Conservation (phyloP, 1,140 invertebrate genomes). For the Drosophila ambigua region DNA sequence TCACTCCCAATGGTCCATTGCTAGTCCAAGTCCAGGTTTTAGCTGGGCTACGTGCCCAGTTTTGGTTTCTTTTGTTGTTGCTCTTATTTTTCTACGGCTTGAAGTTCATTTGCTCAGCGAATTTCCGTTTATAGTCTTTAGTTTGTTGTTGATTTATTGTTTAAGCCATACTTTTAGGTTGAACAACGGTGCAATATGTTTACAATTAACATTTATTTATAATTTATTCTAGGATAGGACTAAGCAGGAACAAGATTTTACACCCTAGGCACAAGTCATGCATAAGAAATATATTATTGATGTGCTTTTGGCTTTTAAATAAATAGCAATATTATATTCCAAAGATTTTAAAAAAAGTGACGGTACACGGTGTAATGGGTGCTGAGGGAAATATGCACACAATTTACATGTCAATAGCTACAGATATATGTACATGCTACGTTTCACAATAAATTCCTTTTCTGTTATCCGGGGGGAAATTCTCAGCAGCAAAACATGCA, state of each 20-base stretch:
- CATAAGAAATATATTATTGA: slow-evolving; percentile 35
- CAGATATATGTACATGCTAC: no score
- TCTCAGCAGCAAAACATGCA: slow-evolving; percentile 32
- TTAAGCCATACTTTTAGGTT: slow-evolving; percentile 64
- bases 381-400: no score
- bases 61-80: slow-evolving; percentile 60
- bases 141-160: slow-evolving; percentile 68
- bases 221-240: slow-evolving; percentile 50
- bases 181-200: slow-evolving; percentile 70
- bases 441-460: not conserved
- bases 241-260: slow-evolving; percentile 55
- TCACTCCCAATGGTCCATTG: slow-evolving; percentile 1
- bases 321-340: slow-evolving; percentile 58
- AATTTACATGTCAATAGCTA: no score
- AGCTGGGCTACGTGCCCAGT: slow-evolving; percentile 31
- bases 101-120: slow-evolving; percentile 60
- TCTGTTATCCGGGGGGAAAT: not conserved
- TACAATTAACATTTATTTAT: slow-evolving; percentile 51
- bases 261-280: slow-evolving; percentile 39
- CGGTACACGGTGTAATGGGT: no score
- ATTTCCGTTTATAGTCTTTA: slow-evolving; percentile 40
- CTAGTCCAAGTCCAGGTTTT: slow-evolving; percentile 22
- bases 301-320: slow-evolving; percentile 70
- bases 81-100: slow-evolving; percentile 55
- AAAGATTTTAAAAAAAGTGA: no score